Percentiles rank a stretch among this genome's conserved stretches.
phyloP scores from a whole-genome alignment of 1,140 invertebrate species.

The Bombus superbus region DNA sequence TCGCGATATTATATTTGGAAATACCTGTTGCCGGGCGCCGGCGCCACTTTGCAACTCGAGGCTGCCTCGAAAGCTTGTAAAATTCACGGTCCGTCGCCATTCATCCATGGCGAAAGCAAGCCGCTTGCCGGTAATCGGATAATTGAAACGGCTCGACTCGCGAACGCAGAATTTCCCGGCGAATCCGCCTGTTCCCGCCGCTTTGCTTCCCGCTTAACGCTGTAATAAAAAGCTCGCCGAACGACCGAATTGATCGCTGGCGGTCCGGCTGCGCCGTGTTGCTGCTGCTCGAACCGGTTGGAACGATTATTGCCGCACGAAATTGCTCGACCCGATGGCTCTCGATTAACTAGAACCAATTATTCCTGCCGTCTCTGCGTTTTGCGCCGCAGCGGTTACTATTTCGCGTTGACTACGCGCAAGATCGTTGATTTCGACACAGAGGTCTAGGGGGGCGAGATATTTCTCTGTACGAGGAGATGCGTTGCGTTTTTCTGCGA shows the following conservation, averaged over 20 bases:
- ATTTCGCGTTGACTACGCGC: not conserved
- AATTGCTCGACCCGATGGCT: not conserved
- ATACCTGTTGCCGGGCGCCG: constrained; percentile 45
- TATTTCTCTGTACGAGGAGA: too few species aligned
- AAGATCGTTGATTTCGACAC: not conserved
- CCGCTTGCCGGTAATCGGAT: constrained; percentile 23
- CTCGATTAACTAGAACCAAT: constrained; percentile 2
- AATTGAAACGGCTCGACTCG: constrained; percentile 24
- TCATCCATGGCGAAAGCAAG: constrained; percentile 22
- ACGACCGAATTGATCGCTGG: constrained; percentile 5
- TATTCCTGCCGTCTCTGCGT: not conserved
- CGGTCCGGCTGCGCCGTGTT: not conserved
- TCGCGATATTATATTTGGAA: constrained; percentile 38
- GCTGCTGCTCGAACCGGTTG: not conserved
- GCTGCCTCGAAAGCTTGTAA: constrained; percentile 8
- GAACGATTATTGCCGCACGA: constrained; percentile 2
- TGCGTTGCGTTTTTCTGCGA: too few species aligned
- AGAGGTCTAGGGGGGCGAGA: too few species aligned
- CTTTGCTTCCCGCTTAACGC: not conserved
- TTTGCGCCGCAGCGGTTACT: not conserved
- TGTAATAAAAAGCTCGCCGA: constrained; percentile 11
- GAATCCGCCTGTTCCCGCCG: constrained; percentile 18
- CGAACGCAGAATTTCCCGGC: not conserved
- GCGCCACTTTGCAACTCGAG: too few species aligned
- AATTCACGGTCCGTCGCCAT: constrained; percentile 21